Evolutionary conservation across 1,140 invertebrate species (phyloP).

Genomic region (Bilobella aurantiaca): DNA sequence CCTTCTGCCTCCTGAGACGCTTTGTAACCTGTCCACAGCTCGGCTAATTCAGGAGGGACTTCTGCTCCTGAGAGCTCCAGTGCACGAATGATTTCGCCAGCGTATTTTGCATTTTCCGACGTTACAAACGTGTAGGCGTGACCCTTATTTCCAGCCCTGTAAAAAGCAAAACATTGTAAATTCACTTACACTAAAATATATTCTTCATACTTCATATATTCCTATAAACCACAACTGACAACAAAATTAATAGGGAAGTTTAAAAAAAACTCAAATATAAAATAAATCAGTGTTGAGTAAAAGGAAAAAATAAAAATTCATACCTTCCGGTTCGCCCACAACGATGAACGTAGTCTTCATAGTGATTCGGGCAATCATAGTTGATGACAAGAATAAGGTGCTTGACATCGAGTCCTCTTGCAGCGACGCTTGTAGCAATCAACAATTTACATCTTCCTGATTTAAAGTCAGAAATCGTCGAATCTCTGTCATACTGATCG

Average conservation of each 20-base stretch:
- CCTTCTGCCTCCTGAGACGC: conserved; percentile 69
- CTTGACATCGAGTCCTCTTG: conserved; percentile 94
- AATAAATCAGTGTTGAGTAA: background rate
- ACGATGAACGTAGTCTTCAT: conserved; percentile 99
- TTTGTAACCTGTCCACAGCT: conserved; percentile 83
- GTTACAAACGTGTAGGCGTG: conserved; percentile 95
- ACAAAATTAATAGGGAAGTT: no score
- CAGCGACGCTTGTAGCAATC: conserved; percentile 81
- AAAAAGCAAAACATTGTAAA: conserved; percentile 21
- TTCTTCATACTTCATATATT: no score
- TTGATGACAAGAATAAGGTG: conserved; percentile 96
- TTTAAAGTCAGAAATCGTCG: conserved; percentile 97
- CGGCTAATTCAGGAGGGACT: conserved; percentile 63
- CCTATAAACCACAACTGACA: no score
- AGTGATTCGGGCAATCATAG: conserved; percentile 99
- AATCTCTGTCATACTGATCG: conserved; percentile 97
- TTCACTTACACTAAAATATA: no score
- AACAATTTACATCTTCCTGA: conserved; percentile 63
- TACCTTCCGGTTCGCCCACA: conserved; percentile 73
- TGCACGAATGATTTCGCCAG: conserved; percentile 85
- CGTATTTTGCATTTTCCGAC: conserved; percentile 80
- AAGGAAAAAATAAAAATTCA: background rate
- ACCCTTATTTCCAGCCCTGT: conserved; percentile 91
- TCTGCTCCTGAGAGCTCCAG: conserved; percentile 67
- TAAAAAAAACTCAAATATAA: no score